phyloP scores from a whole-genome alignment of 2,888 invertebrate genomes.

The Phymatocera aterrima region DNA sequence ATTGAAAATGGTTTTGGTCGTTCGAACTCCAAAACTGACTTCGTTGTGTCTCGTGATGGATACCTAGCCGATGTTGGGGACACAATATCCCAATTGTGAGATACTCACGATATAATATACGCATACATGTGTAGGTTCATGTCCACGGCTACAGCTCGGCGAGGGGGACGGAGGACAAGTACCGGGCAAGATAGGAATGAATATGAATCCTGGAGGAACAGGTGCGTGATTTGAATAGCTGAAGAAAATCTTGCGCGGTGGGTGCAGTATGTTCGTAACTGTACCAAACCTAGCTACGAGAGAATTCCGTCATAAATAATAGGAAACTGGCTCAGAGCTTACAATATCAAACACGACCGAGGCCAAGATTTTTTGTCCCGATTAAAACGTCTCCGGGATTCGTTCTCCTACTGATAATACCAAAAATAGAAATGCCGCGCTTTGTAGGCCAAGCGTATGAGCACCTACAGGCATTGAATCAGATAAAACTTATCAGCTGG shows the following conservation, averaged over 20 bases:
- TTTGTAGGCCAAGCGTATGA: no score
- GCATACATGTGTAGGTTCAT: background rate
- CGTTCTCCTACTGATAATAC: background rate
- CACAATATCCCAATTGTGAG: constrained; percentile 46
- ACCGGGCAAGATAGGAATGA: constrained; percentile 20
- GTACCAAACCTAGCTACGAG: background rate
- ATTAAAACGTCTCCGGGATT: background rate
- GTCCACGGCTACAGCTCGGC: background rate
- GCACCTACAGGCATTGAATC: background rate
- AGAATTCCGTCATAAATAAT: constrained; percentile 16
- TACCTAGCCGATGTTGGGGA: constrained; percentile 24
- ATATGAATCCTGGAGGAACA: constrained; percentile 45
- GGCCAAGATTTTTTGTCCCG: background rate
- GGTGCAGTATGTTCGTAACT: no score
- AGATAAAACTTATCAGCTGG: background rate
- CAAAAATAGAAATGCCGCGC: background rate
- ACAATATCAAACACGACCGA: background rate
- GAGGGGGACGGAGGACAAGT: background rate
- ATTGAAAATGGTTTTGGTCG: constrained; percentile 25
- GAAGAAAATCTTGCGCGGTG: constrained; percentile 20
- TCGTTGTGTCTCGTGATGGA: constrained; percentile 39
- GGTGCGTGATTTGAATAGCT: constrained; percentile 38
- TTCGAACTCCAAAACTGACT: constrained; percentile 10
- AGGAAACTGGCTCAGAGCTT: constrained; percentile 14
- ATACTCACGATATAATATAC: constrained; percentile 4